A percentile compares a stretch with the other conserved stretches of the same genome.
These are phyloP conservation scores for Danionella dracula DNA, from an alignment of 2,797 vertebrate genomes.

Conservation along the genomic window DNA sequence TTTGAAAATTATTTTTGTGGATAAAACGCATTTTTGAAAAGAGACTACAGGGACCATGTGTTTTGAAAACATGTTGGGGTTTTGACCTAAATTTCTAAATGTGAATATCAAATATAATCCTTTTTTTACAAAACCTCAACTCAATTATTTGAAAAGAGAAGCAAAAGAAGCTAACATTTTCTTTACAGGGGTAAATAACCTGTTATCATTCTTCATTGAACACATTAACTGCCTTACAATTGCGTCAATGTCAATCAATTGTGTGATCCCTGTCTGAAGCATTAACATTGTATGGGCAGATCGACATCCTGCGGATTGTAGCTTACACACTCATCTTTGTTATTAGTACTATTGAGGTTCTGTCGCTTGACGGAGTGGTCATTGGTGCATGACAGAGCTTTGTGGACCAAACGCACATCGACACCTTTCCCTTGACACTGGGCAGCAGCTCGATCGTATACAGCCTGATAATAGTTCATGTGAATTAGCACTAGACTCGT, in stretches of 20 bases:
- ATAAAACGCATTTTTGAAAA: too few relatives aligned
- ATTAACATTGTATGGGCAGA: constrained; percentile 2
- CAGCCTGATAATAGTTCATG: constrained; percentile 4
- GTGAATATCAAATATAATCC: too few relatives aligned
- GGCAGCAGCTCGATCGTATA: constrained; percentile 1
- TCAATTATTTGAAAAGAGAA: background rate
- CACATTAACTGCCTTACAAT: constrained; percentile 12
- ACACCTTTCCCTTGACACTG: constrained; percentile 21
- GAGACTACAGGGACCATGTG: too few relatives aligned
- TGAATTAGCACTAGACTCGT: background rate
- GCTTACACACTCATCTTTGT: constrained; percentile 21
- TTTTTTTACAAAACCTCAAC: background rate
- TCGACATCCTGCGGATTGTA: constrained; percentile 29
- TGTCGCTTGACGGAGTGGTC: constrained; percentile 23
- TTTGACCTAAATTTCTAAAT: too few relatives aligned
- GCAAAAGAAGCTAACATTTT: background rate
- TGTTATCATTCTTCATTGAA: constrained; percentile 11
- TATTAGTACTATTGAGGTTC: constrained; percentile 31
- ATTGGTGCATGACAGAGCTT: constrained; percentile 22
- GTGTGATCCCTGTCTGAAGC: constrained; percentile 8
- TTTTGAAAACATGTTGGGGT: too few relatives aligned
- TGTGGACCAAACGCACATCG: constrained; percentile 10
- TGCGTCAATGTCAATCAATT: constrained; percentile 13
- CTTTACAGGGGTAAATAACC: background rate
- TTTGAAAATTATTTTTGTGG: too few relatives aligned